These are phyloP conservation scores for Busseola fusca DNA, from an alignment of 2,888 invertebrate species.

Conservation along the genomic window DNA sequence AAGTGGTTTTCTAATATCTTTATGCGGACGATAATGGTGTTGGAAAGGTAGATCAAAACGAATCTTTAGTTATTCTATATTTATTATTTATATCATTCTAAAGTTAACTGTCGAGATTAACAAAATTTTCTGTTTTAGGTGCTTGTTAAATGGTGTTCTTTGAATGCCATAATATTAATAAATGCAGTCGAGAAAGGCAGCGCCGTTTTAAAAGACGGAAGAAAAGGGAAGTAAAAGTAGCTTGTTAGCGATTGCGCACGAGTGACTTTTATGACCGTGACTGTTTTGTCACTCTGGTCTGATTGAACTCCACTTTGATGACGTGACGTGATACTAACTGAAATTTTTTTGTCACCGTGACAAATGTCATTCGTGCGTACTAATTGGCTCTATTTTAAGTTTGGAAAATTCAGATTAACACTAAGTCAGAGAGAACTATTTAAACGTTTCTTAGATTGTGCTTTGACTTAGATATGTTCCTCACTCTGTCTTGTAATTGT, in stretches of 20 bases:
- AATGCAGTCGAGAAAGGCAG: background rate
- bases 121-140: background rate
- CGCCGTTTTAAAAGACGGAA: background rate
- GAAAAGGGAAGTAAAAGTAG: background rate
- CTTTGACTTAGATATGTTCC: background rate
- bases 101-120: background rate
- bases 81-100: background rate
- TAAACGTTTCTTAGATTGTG: background rate
- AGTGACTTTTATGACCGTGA: background rate
- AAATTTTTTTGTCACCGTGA: background rate
- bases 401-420: background rate
- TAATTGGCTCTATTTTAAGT: background rate
- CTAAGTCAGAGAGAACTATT: too few species aligned
- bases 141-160: background rate
- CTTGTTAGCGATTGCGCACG: background rate
- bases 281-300: conserved; percentile 1
- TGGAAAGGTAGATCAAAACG: conserved; percentile 8
- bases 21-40: conserved; percentile 11
- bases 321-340: background rate
- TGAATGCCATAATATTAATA: background rate
- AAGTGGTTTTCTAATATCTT: conserved; percentile 34
- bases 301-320: background rate
- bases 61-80: conserved; percentile 6
- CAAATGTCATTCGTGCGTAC: background rate
- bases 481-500: background rate